Base-by-base conservation (phyloP, 1,140 invertebrate species). In the Cydia fagiglandana region DNA sequence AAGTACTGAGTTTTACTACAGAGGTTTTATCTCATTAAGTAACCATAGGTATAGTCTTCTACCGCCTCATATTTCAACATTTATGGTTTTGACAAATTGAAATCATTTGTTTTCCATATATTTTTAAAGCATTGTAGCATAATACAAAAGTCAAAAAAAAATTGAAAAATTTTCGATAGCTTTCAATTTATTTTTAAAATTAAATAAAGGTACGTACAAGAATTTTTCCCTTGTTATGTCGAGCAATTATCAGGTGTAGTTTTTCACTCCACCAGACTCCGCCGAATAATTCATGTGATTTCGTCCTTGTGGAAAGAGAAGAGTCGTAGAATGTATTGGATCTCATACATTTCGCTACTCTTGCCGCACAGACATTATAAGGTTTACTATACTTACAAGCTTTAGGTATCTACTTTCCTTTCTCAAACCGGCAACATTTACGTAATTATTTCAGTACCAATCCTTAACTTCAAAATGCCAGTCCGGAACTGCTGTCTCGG, bases 401-500 rank as follows among this genome's bases (percentile, higher is more conserved):
- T 38, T 38, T 38, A 38, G 1, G 7, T 38, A 9, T 7, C 7
- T 0, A 7, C 34, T 41, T 41, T 41, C 38, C 38, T 41, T 41
- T 41, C 38, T 41, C 38, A 41, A 9, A 41, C 38, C 6, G 34
- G 34, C 15, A 15, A 56, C 2, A 17, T 53, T 53, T 53, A 53
- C 53, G 15, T 56, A 56, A 5, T 24, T 61, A 9, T 61, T 61
- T 5, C 74, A 50, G 73, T 30, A 41, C 20, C 70, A 64, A 3
- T 61, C 15, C 50, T n/a, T 53, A 9, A 61, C 7, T 34, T 64
- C 12, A 76, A 64, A 6, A 92, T 91, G 90, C 86, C 88, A 6
- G 87, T 92, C 13, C 85, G 84, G 34, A 89, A 90, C 73, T 91
- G 89, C 74, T 92, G 90, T 66, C 75, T 86, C 4, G 88, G 89